A percentile compares a stretch with the other conserved stretches of the same genome.
These are phyloP conservation scores for Bombycilla garrulus DNA, from an alignment of 2,113 vertebrate species.

Conservation along the genomic window DNA sequence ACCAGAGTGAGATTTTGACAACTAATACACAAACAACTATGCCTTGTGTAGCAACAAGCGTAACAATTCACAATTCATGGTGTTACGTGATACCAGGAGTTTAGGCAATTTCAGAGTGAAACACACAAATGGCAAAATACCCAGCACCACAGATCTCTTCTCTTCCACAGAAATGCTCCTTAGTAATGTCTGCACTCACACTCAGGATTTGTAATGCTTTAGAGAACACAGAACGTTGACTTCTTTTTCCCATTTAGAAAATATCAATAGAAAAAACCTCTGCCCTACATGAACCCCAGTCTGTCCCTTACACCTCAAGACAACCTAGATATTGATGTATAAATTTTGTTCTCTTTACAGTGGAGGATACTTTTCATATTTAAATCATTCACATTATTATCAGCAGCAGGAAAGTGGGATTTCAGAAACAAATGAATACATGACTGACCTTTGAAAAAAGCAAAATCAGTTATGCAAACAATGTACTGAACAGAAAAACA, in stretches of 20 bases:
- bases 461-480: neutral
- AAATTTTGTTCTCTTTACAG: neutral
- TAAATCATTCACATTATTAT: neutral
- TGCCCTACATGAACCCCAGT: neutral
- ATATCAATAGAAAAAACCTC: neutral
- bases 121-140: neutral
- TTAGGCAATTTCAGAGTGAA: neutral
- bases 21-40: neutral
- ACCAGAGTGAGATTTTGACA: neutral
- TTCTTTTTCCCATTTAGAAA: neutral
- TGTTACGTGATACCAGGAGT: neutral
- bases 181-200: neutral
- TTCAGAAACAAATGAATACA: neutral
- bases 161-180: neutral
- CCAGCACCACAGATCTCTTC: neutral
- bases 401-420: neutral
- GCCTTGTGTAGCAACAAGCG: neutral
- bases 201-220: neutral
- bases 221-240: neutral
- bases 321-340: neutral
- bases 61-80: neutral
- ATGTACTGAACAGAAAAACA: neutral
- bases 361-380: neutral
- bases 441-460: neutral
- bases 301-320: neutral